A percentile compares a stretch with the other conserved stretches of the same genome.
phyloP scores from a whole-genome alignment of 2,888 invertebrate genomes.

The Molorchus minor region DNA sequence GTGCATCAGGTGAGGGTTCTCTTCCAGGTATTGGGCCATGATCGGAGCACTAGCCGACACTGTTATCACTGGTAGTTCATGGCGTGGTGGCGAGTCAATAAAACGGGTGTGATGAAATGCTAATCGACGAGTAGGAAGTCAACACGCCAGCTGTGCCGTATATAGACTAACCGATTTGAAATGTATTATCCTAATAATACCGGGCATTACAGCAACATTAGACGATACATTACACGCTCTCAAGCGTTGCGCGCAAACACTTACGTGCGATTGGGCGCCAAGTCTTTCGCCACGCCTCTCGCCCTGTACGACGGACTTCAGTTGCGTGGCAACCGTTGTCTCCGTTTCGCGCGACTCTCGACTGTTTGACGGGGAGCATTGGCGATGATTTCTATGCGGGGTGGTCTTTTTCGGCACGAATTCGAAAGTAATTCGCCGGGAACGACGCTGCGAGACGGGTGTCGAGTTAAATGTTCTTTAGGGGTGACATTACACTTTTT shows the following conservation, averaged over 20 bases:
- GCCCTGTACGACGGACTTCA: constrained; percentile 48
- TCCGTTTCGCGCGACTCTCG: constrained; percentile 49
- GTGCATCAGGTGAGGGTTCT: constrained; percentile 48
- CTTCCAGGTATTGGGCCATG: constrained; percentile 56
- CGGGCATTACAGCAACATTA: constrained; percentile 64
- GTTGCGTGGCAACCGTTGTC: constrained; percentile 54
- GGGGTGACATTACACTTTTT: neutral
- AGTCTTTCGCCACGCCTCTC: constrained; percentile 52
- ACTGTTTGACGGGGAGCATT: constrained; percentile 43
- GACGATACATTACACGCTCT: constrained; percentile 62
- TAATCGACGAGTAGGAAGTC: constrained; percentile 33
- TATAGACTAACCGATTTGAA: constrained; percentile 63
- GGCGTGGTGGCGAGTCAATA: neutral
- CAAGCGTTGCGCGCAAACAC: constrained; percentile 56
- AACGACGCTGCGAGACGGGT: neutral
- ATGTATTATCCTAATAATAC: constrained; percentile 64
- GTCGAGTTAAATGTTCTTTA: too few relatives aligned
- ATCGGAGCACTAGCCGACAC: constrained; percentile 18
- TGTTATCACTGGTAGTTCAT: constrained; percentile 2
- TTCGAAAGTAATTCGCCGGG: neutral
- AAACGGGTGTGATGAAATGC: neutral
- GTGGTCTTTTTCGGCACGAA: neutral
- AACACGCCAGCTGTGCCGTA: constrained; percentile 54
- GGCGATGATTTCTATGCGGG: constrained; percentile 33
- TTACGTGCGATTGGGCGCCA: constrained; percentile 54